phyloP scores from a whole-genome alignment of 2,888 invertebrate species.

The Polydrusus pterygomalis region DNA sequence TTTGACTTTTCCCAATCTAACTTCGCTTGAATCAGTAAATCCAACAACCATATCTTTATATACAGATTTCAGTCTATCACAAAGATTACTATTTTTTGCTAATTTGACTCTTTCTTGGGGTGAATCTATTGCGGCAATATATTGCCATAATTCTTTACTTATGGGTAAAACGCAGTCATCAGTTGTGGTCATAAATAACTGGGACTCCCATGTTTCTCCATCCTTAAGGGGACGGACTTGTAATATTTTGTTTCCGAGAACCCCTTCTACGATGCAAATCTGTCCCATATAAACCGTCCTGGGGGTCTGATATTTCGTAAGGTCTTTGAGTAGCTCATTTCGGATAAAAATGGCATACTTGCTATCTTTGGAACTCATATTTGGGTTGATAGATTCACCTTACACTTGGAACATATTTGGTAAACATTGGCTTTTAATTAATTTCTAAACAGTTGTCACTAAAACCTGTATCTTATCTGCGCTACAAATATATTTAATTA shows the following conservation, averaged over 20 bases:
- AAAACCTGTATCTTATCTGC: slow-evolving; percentile 27
- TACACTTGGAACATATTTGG: slow-evolving; percentile 44
- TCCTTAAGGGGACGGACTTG: slow-evolving; percentile 67
- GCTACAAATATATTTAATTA: slow-evolving; percentile 7
- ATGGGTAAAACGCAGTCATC: slow-evolving; percentile 64
- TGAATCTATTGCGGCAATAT: slow-evolving; percentile 73
- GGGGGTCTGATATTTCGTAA: slow-evolving; percentile 57
- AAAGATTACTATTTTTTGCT: slow-evolving; percentile 71
- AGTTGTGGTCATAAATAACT: slow-evolving; percentile 61
- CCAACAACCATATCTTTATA: slow-evolving; percentile 69
- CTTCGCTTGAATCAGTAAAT: slow-evolving; percentile 66
- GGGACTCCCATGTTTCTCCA: slow-evolving; percentile 67
- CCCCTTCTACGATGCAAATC: slow-evolving; percentile 67
- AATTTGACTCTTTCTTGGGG: slow-evolving; percentile 74
- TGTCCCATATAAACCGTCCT: slow-evolving; percentile 69
- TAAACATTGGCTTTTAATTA: slow-evolving; percentile 38
- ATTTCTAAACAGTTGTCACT: slow-evolving; percentile 13
- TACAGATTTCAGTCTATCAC: slow-evolving; percentile 71
- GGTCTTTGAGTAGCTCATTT: slow-evolving; percentile 63
- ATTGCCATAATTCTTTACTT: slow-evolving; percentile 72
- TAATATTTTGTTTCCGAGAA: slow-evolving; percentile 59
- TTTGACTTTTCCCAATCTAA: slow-evolving; percentile 71
- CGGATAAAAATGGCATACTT: slow-evolving; percentile 64
- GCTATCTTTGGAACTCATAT: slow-evolving; percentile 62
- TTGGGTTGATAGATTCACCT: slow-evolving; percentile 42